Base-by-base conservation (phyloP, 2,797 vertebrate species). In the Stomatorhinus walkeri region DNA sequence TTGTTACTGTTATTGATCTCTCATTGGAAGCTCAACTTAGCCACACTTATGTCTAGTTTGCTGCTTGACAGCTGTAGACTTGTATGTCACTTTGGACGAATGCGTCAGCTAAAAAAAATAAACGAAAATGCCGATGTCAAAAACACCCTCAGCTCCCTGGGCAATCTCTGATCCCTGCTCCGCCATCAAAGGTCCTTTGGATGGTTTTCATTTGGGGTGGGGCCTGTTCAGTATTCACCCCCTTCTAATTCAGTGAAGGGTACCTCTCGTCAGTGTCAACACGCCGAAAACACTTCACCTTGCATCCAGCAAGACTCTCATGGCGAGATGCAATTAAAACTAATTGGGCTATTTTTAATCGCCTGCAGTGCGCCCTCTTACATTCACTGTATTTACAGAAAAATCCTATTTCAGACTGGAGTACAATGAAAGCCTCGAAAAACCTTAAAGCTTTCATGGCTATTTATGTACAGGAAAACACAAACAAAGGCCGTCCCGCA, bases 361-460 rank as follows among this genome's bases (percentile, higher is more conserved):
- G 0, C 36, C 16, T 43, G 16, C 14, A 43, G 36, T 9, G 36
- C 6, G 2, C 32, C 72, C 72, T 79, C 32, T 79, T n/a, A 43
- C 72, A 79, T 79, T 79, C 36, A 7, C 72, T n/a, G 76, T 46
- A 40, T 46, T 81, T 81, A 81, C 49, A 32, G 8, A 56, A 61
- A 40, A 87, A 87, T 9, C 24, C 51, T 32, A 32, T 87, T 87
- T 56, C 51, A 54, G 19, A 36, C 49, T 22, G 52, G 52, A 56
- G 28, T 56, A 56, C 85, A 51, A 49, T 85, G 40, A 3, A 85
- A 85, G n/a, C 81, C 46, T 51, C 46, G 9, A 49, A 85, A 85
- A 85, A 48, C 81, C 22, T 28, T 85, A 51, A 85, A 85, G 81
- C 52, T 87, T 87, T 87, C 52, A n/a, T 19, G 51, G 85, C 49